Evolutionary conservation across 2,888 invertebrate genomes (phyloP).

Genomic region (Sipha maydis): DNA sequence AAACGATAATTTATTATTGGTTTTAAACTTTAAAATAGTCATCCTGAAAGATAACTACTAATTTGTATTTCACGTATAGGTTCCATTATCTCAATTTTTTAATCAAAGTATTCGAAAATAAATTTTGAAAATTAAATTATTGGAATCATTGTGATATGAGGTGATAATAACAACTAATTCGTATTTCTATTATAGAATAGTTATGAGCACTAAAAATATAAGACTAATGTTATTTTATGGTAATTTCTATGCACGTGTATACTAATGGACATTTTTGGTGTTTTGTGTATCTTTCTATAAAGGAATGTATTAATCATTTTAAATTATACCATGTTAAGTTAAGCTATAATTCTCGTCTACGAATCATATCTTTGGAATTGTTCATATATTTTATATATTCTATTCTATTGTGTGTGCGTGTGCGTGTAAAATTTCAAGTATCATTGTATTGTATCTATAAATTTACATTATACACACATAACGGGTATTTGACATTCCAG

Average conservation of each 20-base stretch:
- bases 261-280: too few species aligned
- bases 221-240: too few species aligned
- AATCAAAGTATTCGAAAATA: too few species aligned
- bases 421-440: neutral
- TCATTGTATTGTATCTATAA: neutral
- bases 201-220: too few species aligned
- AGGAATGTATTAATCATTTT: too few species aligned
- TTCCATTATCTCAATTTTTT: too few species aligned
- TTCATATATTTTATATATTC: neutral
- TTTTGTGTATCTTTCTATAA: too few species aligned
- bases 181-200: too few species aligned
- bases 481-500: conserved; percentile 11
- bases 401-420: neutral
- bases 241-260: neutral
- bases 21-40: neutral
- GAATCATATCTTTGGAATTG: neutral
- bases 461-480: neutral
- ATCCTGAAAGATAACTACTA: neutral
- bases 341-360: neutral
- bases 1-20: neutral
- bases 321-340: too few species aligned
- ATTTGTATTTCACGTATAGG: neutral
- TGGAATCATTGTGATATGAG: too few species aligned
- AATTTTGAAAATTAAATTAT: too few species aligned
- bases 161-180: too few species aligned